phyloP scores from a whole-genome alignment of 2,888 invertebrate genomes.

The Aplocera efformata region DNA sequence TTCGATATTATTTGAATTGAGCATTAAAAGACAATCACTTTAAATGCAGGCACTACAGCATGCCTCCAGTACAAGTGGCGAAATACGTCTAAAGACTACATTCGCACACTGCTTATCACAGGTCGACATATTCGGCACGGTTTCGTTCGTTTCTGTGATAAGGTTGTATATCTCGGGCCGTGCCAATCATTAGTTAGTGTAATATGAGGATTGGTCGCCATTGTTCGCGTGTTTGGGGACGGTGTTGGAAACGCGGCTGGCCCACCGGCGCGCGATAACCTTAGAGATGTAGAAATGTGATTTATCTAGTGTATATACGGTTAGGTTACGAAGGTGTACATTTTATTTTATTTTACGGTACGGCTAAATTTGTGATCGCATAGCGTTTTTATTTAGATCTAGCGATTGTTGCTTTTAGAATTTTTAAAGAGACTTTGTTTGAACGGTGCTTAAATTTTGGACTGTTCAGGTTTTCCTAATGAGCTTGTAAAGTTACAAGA shows the following conservation, averaged over 20 bases:
- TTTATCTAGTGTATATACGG: slow-evolving; percentile 73
- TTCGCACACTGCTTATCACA: no score
- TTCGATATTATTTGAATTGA: no score
- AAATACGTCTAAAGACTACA: no score
- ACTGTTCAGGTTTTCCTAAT: slow-evolving; percentile 21
- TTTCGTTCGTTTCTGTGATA: no score
- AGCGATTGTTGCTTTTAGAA: slow-evolving; percentile 22
- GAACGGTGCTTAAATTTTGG: slow-evolving; percentile 26
- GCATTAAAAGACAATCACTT: no score
- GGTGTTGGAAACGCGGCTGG: background rate
- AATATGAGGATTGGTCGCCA: background rate
- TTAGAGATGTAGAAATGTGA: slow-evolving; percentile 58
- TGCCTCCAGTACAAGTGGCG: no score
- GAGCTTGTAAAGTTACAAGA: slow-evolving; percentile 23
- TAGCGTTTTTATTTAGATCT: slow-evolving; percentile 47
- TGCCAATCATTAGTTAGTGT: no score
- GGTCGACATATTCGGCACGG: no score
- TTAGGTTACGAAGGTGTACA: slow-evolving; percentile 72
- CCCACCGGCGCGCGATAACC: slow-evolving; percentile 18
- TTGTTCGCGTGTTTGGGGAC: background rate
- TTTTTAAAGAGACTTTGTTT: slow-evolving; percentile 11
- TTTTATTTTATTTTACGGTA: slow-evolving; percentile 67
- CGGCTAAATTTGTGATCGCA: slow-evolving; percentile 74
- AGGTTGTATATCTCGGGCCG: no score
- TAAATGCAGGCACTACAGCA: no score